Percentiles rank a stretch among this genome's conserved stretches.
phyloP scores from a whole-genome alignment of 2,113 vertebrate genomes.

The Xiphorhynchus elegans region DNA sequence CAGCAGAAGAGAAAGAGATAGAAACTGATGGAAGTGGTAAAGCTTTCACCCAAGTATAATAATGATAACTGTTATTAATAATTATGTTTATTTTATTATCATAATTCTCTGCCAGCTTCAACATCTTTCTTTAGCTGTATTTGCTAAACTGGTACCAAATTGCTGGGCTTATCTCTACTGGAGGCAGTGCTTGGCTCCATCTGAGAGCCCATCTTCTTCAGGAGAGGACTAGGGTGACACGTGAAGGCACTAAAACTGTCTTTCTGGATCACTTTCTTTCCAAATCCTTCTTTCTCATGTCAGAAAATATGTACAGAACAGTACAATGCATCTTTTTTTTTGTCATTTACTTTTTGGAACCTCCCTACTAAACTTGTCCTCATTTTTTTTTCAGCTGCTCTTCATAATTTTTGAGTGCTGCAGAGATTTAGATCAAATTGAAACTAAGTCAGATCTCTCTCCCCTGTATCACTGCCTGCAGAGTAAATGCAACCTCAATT shows the following conservation, averaged over 20 bases:
- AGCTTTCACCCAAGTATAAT: neutral
- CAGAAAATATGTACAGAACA: neutral
- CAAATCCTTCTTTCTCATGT: neutral
- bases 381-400: neutral
- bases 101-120: neutral
- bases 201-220: neutral
- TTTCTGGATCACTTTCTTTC: neutral
- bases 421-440: neutral
- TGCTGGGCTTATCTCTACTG: neutral
- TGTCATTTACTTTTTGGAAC: neutral
- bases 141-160: neutral
- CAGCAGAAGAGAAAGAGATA: neutral
- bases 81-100: fast-evolving
- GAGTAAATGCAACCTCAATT: neutral
- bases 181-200: neutral
- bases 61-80: neutral
- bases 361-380: neutral
- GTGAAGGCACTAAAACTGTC: neutral
- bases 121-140: neutral
- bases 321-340: neutral
- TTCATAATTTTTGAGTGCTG: neutral
- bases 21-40: neutral
- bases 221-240: neutral
- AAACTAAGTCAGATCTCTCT: neutral
- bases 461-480: neutral